Percentiles rank a stretch among this genome's conserved stretches.
Conservation (phyloP, 2,797 vertebrate genomes). For the Lithobates sylvaticus region DNA sequence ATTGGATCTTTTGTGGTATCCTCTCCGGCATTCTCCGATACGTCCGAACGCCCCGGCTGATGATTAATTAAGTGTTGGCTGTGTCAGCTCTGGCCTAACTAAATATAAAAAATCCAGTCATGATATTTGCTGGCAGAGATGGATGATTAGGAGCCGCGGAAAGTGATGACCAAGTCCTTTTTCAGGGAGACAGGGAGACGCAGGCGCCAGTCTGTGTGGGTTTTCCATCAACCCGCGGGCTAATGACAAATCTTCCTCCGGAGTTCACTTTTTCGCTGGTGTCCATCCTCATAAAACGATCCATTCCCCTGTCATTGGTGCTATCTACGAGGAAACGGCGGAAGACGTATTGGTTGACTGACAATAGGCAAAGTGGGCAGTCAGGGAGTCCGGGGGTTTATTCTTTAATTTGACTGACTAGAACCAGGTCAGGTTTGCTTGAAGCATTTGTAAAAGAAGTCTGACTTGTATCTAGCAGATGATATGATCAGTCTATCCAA, state of each 20-base stretch:
- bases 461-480: too few species aligned
- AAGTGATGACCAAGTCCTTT: constrained; percentile 23
- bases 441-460: neutral
- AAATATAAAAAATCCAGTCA: constrained; percentile 40
- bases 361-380: neutral
- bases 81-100: constrained; percentile 41
- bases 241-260: too few species aligned
- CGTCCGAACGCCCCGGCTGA: neutral
- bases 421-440: neutral
- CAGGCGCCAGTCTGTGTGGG: neutral
- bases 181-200: neutral
- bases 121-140: constrained; percentile 46
- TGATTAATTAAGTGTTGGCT: constrained; percentile 37
- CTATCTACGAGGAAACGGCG: neutral
- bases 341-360: neutral
- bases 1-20: neutral
- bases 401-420: neutral
- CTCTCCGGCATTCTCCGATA: neutral
- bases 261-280: neutral
- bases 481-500: too few species aligned
- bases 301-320: neutral
- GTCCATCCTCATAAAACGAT: neutral
- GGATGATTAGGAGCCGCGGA: neutral
- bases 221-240: neutral
- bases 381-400: neutral